Evolutionary conservation across 2,888 invertebrate genomes (phyloP).

Genomic region (Habroteleia sp.): DNA sequence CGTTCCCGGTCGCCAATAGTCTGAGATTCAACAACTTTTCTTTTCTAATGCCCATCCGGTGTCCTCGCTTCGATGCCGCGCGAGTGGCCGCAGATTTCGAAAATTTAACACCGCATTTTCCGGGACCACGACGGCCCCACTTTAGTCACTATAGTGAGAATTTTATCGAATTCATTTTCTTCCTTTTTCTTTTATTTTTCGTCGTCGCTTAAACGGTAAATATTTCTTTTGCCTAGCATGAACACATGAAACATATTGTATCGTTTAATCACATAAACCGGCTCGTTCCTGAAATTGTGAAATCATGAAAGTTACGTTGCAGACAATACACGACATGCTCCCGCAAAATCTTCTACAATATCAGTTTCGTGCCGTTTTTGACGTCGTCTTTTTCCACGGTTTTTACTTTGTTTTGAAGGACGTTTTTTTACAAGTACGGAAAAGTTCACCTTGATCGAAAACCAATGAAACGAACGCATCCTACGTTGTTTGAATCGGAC

Average conservation of each 20-base stretch:
- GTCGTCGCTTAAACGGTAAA: conserved; percentile 64
- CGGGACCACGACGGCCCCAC: conserved; percentile 44
- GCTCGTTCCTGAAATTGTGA: conserved; percentile 67
- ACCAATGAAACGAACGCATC: conserved; percentile 16
- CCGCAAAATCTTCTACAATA: conserved; percentile 54
- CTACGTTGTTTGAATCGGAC: background rate
- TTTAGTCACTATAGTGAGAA: conserved; percentile 64
- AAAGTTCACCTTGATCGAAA: conserved; percentile 57
- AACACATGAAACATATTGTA: conserved; percentile 77
- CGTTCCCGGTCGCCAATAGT: conserved; percentile 8
- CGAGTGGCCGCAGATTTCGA: background rate
- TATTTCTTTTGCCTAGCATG: conserved; percentile 71
- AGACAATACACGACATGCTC: conserved; percentile 64
- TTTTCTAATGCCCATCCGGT: conserved; percentile 41
- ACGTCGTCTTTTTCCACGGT: conserved; percentile 26
- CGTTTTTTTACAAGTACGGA: conserved; percentile 60
- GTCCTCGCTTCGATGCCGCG: background rate
- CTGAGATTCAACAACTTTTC: conserved; percentile 23
- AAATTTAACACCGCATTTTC: background rate
- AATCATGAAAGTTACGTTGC: conserved; percentile 65
- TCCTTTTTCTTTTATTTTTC: conserved; percentile 30
- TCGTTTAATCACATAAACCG: conserved; percentile 68
- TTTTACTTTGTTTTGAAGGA: conserved; percentile 44
- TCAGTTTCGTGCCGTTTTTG: conserved; percentile 61
- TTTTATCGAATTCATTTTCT: conserved; percentile 43